Percentiles rank a stretch among this genome's conserved stretches.
These are phyloP conservation scores for Hyposoter didymator DNA, from an alignment of 2,888 invertebrate genomes.

Conservation along the genomic window DNA sequence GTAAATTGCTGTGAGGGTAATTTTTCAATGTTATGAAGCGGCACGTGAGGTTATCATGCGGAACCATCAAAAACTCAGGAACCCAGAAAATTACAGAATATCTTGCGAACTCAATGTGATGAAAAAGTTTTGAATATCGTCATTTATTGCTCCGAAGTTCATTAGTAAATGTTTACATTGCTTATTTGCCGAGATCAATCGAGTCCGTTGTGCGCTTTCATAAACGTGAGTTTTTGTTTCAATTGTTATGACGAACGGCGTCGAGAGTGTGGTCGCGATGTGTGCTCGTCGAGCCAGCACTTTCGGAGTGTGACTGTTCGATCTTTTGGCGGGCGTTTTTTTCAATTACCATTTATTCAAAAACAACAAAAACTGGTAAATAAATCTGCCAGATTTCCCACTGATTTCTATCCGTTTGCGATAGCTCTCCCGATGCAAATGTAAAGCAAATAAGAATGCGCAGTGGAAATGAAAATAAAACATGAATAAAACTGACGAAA, in stretches of 20 bases:
- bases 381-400: too few species aligned
- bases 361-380: too few species aligned
- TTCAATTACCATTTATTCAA: too few species aligned
- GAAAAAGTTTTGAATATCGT: conserved; percentile 66
- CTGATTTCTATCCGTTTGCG: too few species aligned
- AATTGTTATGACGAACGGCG: not conserved
- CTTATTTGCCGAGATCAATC: conserved; percentile 49
- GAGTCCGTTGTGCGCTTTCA: conserved; percentile 50
- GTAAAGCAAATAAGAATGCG: too few species aligned
- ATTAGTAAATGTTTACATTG: conserved; percentile 64
- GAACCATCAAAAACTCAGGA: too few species aligned
- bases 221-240: conserved; percentile 45
- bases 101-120: conserved; percentile 57
- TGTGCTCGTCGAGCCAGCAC: not conserved
- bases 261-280: not conserved
- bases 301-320: not conserved
- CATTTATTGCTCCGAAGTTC: conserved; percentile 69
- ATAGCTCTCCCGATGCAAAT: too few species aligned
- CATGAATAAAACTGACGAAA: not conserved
- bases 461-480: too few species aligned
- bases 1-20: too few species aligned
- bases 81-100: not conserved
- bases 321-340: not conserved
- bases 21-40: too few species aligned
- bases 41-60: too few species aligned